A percentile compares a stretch with the other conserved stretches of the same genome.
These are phyloP conservation scores for Cecidostiba fungosa DNA, from an alignment of 2,888 invertebrate species.

Conservation along the genomic window DNA sequence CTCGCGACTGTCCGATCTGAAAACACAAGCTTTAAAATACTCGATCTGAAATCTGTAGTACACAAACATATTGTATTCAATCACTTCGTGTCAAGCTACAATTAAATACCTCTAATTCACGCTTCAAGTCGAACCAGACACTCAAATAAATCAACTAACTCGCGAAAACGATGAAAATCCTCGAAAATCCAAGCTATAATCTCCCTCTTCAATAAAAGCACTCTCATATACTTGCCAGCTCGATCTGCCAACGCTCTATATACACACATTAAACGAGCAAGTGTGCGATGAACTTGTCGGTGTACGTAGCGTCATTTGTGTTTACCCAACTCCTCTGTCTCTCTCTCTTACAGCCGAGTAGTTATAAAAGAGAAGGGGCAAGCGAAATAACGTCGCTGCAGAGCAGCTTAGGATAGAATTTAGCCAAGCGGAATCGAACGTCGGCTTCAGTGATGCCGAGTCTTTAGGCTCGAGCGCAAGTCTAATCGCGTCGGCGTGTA, in stretches of 20 bases:
- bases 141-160: background rate
- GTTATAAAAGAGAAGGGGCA: background rate
- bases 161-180: background rate
- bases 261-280: background rate
- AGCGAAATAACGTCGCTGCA: background rate
- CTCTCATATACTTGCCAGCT: background rate
- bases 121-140: background rate
- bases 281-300: background rate
- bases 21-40: too few species aligned
- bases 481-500: conserved; percentile 14
- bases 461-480: background rate
- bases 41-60: too few species aligned
- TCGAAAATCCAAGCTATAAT: background rate
- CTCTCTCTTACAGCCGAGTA: background rate
- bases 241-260: background rate
- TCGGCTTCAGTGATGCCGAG: conserved; percentile 41
- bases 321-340: background rate
- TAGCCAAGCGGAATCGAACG: conserved; percentile 41
- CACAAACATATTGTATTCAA: too few species aligned
- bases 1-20: background rate
- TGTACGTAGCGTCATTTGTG: background rate
- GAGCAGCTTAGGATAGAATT: conserved; percentile 2
- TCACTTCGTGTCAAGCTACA: too few species aligned
- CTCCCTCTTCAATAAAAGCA: background rate
- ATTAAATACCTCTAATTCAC: background rate